Evolutionary conservation across 1,140 invertebrate species (phyloP).

Genomic region (Calliphora vicina): DNA sequence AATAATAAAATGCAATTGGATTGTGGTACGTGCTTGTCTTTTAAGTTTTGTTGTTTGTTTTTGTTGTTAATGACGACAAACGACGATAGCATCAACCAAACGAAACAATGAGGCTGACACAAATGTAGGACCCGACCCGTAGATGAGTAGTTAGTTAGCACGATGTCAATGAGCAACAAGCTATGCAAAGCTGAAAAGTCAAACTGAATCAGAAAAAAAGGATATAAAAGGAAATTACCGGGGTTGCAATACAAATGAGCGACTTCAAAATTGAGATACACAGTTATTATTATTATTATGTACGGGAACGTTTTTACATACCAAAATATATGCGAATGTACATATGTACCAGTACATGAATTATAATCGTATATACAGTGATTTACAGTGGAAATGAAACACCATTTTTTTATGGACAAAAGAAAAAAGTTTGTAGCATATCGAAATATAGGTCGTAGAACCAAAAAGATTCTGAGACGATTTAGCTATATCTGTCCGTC

Average conservation of each 20-base stretch:
- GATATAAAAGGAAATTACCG: neutral
- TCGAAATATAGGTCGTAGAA: no score
- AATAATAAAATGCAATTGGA: constrained; percentile 20
- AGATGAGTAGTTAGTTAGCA: neutral
- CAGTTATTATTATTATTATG: neutral
- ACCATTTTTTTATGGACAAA: no score
- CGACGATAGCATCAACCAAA: neutral
- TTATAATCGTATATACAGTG: no score
- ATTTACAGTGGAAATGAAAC: neutral
- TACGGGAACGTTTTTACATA: neutral
- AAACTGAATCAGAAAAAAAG: constrained; percentile 11
- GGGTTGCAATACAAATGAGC: constrained; percentile 24
- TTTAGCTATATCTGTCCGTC: no score
- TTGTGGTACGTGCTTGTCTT: neutral
- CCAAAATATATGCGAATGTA: no score
- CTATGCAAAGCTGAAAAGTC: constrained; percentile 26
- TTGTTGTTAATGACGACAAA: neutral
- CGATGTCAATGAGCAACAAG: constrained; percentile 26
- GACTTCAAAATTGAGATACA: neutral
- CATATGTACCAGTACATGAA: neutral
- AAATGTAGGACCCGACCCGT: neutral
- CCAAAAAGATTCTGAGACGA: no score
- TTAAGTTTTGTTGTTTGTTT: neutral
- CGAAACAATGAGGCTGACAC: neutral
- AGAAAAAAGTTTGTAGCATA: no score